Evolutionary conservation across 2,888 invertebrate species (phyloP), one percentile per base, ranked within the genome.

Genomic region (Harmothoe impar): DNA sequence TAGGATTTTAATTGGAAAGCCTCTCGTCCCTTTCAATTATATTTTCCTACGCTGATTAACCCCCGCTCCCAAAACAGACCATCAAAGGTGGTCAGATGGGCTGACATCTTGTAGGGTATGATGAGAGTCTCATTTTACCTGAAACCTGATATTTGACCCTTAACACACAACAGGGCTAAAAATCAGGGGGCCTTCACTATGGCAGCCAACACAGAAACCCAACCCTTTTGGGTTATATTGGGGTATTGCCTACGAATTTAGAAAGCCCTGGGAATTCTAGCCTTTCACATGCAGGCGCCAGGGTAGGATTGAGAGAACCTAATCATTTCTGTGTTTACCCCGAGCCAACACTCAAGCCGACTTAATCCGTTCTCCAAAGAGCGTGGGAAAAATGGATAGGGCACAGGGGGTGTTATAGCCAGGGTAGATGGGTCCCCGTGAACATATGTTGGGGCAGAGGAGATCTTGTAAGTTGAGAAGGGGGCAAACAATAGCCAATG

Each of bases 181-280:
- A 62, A 62, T 20, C 62, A 62, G 23, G 23, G 43, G n/a, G 7
- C 62, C n/a, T 62, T 62, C 62, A n/a, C 62, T 62, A 12, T n/a
- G 62, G 62, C n/a, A 62, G 62, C 62, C n/a, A n/a, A 62, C 62
- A 62, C 62, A 62, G 62, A 62, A 62, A 62, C 62, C 62, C 62
- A 62, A 62, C 62, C 62, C 62, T 62, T n/a, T 62, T 62, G 62
- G 62, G 20, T 20, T 62, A 5, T 20, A 62, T 62, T 62, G 62
- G 62, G 23, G 62, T 3, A 62, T 62, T 15, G 20, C 0, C 62
- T 62, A 15, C 62, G 20, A 62, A 62, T 62, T 20, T n/a, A n/a
- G n/a, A n/a, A n/a, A 15, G 62, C 62, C 62, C n/a, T 20, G 62
- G 62, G n/a, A 62, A 62, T n/a, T 20, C 62, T n/a, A 62, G 62